phyloP scores from a whole-genome alignment of 2,113 vertebrate genomes.

The Anoura caudifer region DNA sequence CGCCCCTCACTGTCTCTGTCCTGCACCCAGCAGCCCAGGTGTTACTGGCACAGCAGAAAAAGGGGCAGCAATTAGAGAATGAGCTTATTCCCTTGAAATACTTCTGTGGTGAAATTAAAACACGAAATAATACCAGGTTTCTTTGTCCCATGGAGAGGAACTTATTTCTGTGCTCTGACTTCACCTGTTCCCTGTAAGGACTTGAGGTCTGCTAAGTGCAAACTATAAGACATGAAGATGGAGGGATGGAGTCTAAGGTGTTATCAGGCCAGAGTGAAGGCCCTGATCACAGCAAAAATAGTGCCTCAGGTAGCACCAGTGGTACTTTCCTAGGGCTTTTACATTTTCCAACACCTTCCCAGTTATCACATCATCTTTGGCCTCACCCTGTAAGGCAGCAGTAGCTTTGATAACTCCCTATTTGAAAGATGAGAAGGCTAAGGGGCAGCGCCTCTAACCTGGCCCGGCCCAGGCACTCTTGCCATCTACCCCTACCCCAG shows the following conservation, averaged over 20 bases:
- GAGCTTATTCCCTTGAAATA: neutral
- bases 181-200: neutral
- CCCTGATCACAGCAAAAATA: neutral
- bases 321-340: neutral
- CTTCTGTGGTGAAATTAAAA: neutral
- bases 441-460: neutral
- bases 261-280: neutral
- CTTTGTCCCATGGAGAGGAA: neutral
- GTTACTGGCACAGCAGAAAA: neutral
- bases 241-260: accelerated
- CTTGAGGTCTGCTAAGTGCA: neutral
- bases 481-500: neutral
- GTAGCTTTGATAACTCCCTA: neutral
- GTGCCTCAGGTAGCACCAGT: neutral
- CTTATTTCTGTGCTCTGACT: neutral
- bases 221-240: neutral
- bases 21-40: neutral
- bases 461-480: neutral
- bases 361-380: accelerated
- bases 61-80: neutral
- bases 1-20: neutral
- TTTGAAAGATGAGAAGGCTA: neutral
- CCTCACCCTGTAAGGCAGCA: neutral
- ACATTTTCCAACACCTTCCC: neutral
- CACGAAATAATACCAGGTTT: neutral